Percentiles rank a stretch among this genome's conserved stretches.
phyloP scores from a whole-genome alignment of 2,888 invertebrate species.

The Nipponacmea schrenckii region DNA sequence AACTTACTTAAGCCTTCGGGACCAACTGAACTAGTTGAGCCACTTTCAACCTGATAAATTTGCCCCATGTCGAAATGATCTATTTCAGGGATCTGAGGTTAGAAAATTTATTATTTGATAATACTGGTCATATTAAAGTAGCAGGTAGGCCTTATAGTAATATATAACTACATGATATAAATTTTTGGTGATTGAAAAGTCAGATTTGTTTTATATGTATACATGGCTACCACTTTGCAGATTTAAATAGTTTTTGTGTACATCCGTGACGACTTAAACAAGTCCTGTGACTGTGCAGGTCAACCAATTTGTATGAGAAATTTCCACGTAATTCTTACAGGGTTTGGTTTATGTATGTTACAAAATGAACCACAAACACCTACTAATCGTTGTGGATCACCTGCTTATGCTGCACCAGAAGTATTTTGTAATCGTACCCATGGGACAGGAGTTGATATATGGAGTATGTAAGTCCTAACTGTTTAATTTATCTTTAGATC shows the following conservation, averaged over 20 bases:
- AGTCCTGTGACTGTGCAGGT: no score
- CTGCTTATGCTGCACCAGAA: constrained; percentile 63
- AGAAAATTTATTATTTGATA: constrained; percentile 58
- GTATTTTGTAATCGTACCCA: constrained; percentile 58
- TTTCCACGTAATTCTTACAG: no score
- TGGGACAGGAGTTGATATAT: constrained; percentile 59
- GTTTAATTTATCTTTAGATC: neutral
- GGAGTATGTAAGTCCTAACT: constrained; percentile 56
- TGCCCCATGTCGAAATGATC: no score
- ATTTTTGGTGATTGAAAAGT: neutral
- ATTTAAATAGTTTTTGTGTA: no score
- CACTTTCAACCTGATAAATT: no score
- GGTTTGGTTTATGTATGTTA: constrained; percentile 58
- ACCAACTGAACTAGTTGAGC: no score
- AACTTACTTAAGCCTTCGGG: no score
- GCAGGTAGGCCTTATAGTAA: no score
- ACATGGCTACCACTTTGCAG: no score
- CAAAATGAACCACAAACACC: constrained; percentile 53
- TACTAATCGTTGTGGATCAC: constrained; percentile 60
- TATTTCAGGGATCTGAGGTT: constrained; percentile 56
- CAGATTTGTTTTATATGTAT: neutral
- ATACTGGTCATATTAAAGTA: constrained; percentile 53
- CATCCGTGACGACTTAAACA: no score
- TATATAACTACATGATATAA: no score
- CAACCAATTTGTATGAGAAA: no score